phyloP scores from a whole-genome alignment of 2,113 vertebrate genomes.

The Oenanthe melanoleuca region DNA sequence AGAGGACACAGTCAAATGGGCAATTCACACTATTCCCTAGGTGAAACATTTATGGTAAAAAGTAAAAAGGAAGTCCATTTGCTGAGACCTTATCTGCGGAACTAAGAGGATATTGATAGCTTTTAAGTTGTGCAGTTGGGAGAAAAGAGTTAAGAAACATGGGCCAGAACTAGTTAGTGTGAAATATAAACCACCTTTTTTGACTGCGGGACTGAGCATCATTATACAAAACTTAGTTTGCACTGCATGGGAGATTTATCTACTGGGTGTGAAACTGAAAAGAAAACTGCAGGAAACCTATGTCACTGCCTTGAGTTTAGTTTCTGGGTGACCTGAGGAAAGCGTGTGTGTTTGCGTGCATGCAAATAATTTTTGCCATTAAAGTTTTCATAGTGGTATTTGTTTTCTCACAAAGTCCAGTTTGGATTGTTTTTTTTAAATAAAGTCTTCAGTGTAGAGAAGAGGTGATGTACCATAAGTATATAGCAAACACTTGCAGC shows the following conservation, averaged over 20 bases:
- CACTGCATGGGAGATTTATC: not conserved
- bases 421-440: not conserved
- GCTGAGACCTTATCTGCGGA: not conserved
- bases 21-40: not conserved
- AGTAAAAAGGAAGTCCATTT: not conserved
- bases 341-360: accelerated
- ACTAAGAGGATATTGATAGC: not conserved
- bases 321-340: not conserved
- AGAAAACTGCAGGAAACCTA: not conserved
- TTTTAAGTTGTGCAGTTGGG: not conserved
- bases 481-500: not conserved
- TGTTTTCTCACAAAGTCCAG: not conserved
- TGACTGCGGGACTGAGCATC: not conserved
- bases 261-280: not conserved
- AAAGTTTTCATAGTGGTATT: not conserved
- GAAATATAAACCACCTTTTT: not conserved
- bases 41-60: not conserved
- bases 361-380: not conserved
- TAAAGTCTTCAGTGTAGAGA: not conserved
- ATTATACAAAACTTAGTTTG: not conserved
- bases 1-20: not conserved
- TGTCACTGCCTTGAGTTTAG: not conserved
- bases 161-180: not conserved
- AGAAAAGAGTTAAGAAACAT: not conserved
- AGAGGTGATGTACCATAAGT: not conserved